Percentiles rank a stretch among this genome's conserved stretches.
These are phyloP conservation scores for Lagocephalus sceleratus DNA, from an alignment of 2,797 vertebrate genomes.

Conservation along the genomic window DNA sequence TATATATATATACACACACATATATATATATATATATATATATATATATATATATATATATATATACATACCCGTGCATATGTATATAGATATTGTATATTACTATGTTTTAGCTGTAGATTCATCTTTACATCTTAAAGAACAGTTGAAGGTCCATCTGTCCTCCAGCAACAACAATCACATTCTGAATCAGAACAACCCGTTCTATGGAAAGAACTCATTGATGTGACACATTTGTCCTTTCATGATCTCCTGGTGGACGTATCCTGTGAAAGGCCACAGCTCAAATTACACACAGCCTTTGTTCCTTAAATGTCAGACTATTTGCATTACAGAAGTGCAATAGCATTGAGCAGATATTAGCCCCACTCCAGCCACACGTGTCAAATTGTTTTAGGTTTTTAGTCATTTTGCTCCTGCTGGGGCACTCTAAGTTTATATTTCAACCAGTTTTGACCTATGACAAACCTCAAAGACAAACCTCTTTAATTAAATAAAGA, in stretches of 20 bases:
- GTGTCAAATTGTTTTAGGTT: conserved; percentile 57
- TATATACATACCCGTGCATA: neutral
- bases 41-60: neutral
- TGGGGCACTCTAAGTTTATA: no score
- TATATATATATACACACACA: no score
- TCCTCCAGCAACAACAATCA: no score
- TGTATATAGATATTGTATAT: neutral
- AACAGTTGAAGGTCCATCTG: no score
- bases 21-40: neutral
- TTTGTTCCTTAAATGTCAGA: conserved; percentile 75
- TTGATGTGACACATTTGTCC: conserved; percentile 17
- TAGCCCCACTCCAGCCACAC: conserved; percentile 59
- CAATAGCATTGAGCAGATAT: conserved; percentile 70
- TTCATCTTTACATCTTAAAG: no score
- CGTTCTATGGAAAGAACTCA: no score
- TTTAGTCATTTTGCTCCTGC: conserved; percentile 14
- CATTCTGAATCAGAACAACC: conserved; percentile 11
- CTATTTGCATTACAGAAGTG: conserved; percentile 73
- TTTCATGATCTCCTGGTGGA: conserved; percentile 38
- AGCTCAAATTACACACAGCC: conserved; percentile 71
- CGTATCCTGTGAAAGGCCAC: conserved; percentile 66
- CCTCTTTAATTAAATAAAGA: conserved; percentile 44
- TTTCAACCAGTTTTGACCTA: no score
- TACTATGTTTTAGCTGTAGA: no score
- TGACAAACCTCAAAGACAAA: conserved; percentile 37